Percentiles rank a stretch among this genome's conserved stretches.
Conservation (phyloP, 2,797 vertebrate species). For the Podargus strigoides region DNA sequence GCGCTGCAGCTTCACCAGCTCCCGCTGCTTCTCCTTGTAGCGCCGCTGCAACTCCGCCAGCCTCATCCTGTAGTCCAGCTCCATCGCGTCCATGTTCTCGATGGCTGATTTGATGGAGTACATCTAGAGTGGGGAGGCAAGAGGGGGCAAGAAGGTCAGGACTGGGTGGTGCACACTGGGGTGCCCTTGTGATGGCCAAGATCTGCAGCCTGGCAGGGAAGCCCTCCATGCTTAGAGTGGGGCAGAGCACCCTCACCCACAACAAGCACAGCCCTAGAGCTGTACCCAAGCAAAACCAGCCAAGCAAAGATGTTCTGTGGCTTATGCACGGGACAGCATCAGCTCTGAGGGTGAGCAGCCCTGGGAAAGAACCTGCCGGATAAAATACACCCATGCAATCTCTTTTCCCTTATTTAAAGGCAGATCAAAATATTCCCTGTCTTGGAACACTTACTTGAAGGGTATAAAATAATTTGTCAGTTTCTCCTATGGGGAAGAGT, state of each 20-base stretch:
- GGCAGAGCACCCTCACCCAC: not conserved
- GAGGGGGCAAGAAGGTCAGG: not conserved
- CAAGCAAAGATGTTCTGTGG: not conserved
- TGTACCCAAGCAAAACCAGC: not conserved
- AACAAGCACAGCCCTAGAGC: not conserved
- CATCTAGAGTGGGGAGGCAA: conserved; percentile 71
- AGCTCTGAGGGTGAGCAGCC: not conserved
- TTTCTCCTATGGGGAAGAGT: not conserved
- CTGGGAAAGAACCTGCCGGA: not conserved
- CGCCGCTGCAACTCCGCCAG: conserved; percentile 91
- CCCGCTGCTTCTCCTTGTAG: conserved; percentile 94
- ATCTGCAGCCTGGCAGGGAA: not conserved
- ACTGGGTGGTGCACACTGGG: too few relatives aligned
- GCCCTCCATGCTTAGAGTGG: not conserved
- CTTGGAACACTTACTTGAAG: not conserved
- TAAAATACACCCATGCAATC: not conserved
- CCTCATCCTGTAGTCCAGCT: conserved; percentile 91
- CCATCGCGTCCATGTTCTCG: conserved; percentile 87
- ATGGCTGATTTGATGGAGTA: conserved; percentile 87
- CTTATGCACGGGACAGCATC: not conserved
- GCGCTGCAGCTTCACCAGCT: conserved; percentile 90
- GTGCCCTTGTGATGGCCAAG: not conserved
- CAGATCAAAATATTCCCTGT: not conserved
- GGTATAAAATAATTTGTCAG: not conserved
- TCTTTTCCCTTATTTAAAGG: not conserved